These are phyloP conservation scores for Craniophora ligustri DNA, from an alignment of 2,888 invertebrate genomes.

Conservation along the genomic window DNA sequence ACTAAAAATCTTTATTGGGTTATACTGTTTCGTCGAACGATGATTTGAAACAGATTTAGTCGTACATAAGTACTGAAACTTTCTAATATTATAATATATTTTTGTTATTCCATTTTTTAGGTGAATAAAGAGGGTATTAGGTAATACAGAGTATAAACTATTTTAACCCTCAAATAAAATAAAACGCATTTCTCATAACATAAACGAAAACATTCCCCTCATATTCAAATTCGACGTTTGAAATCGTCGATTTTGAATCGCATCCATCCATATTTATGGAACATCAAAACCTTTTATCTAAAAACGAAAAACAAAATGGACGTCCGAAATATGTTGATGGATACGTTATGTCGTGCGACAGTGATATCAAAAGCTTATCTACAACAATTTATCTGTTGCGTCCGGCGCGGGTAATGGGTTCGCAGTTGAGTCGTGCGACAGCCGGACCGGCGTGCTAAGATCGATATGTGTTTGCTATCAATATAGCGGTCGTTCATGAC, in stretches of 20 bases:
- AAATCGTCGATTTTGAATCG: constrained; percentile 36
- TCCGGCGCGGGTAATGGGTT: constrained; percentile 59
- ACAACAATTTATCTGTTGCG: constrained; percentile 58
- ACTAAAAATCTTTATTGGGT: too few relatives aligned
- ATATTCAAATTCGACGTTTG: constrained; percentile 33
- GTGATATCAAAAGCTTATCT: constrained; percentile 57
- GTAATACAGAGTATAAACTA: too few relatives aligned
- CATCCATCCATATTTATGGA: constrained; percentile 45
- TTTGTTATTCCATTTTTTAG: too few relatives aligned
- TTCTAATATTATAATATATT: too few relatives aligned
- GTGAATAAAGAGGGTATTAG: too few relatives aligned
- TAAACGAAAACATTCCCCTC: constrained; percentile 14
- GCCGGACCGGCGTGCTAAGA: constrained; percentile 42
- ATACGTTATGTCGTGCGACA: constrained; percentile 43
- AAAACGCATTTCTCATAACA: constrained; percentile 15
- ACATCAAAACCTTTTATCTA: constrained; percentile 48
- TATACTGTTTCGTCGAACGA: too few relatives aligned
- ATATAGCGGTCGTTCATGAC: constrained; percentile 14
- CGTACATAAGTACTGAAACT: too few relatives aligned
- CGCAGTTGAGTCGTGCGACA: constrained; percentile 38
- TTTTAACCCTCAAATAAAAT: not conserved
- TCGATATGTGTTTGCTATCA: constrained; percentile 54
- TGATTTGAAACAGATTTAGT: too few relatives aligned
- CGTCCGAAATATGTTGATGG: constrained; percentile 40
- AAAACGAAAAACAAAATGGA: constrained; percentile 48